These are phyloP conservation scores for Laticauda laticaudata DNA, from an alignment of 2,113 vertebrate genomes.

Conservation along the genomic window DNA sequence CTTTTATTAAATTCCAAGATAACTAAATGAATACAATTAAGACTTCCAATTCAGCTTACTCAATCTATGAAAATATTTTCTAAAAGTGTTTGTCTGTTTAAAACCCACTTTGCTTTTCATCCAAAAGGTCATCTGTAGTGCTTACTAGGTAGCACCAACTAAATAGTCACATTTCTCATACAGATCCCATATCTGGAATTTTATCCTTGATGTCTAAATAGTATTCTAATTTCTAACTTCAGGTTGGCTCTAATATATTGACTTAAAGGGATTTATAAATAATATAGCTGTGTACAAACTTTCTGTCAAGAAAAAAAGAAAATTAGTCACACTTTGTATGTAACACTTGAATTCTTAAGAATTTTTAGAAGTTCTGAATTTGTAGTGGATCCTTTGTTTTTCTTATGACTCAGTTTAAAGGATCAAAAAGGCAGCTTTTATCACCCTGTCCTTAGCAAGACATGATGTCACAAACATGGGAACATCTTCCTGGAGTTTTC, in stretches of 20 bases:
- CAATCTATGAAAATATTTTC: neutral
- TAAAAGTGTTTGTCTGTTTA: neutral
- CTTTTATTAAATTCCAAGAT: neutral
- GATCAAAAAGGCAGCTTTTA: neutral
- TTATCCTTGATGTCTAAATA: neutral
- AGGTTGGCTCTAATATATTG: neutral
- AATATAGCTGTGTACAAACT: neutral
- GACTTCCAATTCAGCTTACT: neutral
- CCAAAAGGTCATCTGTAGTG: neutral
- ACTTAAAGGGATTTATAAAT: neutral
- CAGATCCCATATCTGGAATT: neutral
- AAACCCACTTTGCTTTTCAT: conserved; percentile 1
- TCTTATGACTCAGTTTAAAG: conserved; percentile 16
- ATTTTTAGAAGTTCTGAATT: neutral
- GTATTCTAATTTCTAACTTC: conserved; percentile 5
- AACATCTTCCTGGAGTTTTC: neutral
- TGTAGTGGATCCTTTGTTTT: neutral
- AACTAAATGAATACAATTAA: neutral
- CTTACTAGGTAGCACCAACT: neutral
- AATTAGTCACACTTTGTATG: neutral
- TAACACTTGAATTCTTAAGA: conserved; percentile 1
- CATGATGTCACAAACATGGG: neutral
- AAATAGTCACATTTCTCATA: neutral
- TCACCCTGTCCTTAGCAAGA: neutral
- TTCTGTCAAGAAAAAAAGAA: neutral